Evolutionary conservation across 1,140 invertebrate genomes (phyloP).

Genomic region (Drosophila nannoptera): DNA sequence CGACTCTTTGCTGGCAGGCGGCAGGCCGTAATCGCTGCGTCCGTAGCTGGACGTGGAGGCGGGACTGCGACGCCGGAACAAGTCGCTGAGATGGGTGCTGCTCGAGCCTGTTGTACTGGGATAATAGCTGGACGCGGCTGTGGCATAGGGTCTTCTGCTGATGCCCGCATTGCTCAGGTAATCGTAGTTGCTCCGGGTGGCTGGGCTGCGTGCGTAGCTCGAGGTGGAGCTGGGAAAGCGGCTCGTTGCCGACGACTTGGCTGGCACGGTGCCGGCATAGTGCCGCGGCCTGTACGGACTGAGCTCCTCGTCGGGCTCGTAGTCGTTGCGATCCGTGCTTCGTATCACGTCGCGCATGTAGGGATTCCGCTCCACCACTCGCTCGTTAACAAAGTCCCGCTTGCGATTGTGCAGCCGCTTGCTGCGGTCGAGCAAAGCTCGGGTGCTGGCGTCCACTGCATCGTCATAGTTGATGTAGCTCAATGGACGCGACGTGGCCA

Average conservation of each 20-base stretch:
- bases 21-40: constrained; percentile 38
- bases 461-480: constrained; percentile 47
- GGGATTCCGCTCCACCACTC: constrained; percentile 74
- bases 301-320: constrained; percentile 54
- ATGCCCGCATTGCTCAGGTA: constrained; percentile 50
- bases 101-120: constrained; percentile 35
- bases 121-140: constrained; percentile 39
- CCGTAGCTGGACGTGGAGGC: constrained; percentile 41
- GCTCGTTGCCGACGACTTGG: constrained; percentile 17
- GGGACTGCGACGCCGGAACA: constrained; percentile 68
- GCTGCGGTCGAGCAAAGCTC: constrained; percentile 69
- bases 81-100: constrained; percentile 60
- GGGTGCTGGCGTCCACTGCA: constrained; percentile 60
- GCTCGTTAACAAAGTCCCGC: constrained; percentile 75
- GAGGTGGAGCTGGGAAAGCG: constrained; percentile 63
- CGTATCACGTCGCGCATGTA: constrained; percentile 72
- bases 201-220: constrained; percentile 8
- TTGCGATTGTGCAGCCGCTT: constrained; percentile 73
- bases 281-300: constrained; percentile 55
- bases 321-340: constrained; percentile 47
- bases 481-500: constrained; percentile 47
- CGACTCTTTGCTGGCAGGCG: constrained; percentile 69
- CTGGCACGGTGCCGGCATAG: constrained; percentile 34
- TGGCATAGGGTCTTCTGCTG: constrained; percentile 41
- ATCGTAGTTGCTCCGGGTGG: constrained; percentile 47